phyloP scores from a whole-genome alignment of 2,797 vertebrate genomes.

The Anniella stebbinsi region DNA sequence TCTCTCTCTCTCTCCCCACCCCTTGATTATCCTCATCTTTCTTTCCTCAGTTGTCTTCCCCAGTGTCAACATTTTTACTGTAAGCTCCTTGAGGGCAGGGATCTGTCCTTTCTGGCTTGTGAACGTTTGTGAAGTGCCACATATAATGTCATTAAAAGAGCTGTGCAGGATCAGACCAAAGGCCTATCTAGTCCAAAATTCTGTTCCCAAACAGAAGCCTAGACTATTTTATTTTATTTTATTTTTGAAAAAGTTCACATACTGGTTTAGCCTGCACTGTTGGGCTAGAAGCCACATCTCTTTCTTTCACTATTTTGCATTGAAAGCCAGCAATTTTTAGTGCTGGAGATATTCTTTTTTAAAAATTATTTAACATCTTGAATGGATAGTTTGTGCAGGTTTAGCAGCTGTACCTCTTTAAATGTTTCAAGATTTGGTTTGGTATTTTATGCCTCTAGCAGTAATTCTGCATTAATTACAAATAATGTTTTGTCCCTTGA shows the following conservation, averaged over 20 bases:
- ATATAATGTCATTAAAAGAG: too few species aligned
- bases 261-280: not conserved
- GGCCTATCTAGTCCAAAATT: too few species aligned
- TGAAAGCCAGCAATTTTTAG: slow-evolving; percentile 45
- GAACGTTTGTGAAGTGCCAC: not conserved
- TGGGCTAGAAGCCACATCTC: not conserved
- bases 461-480: slow-evolving; percentile 67
- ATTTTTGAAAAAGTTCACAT: too few species aligned
- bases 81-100: not conserved
- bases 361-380: slow-evolving; percentile 56
- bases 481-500: slow-evolving; percentile 56
- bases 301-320: slow-evolving; percentile 9
- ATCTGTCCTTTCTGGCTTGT: not conserved
- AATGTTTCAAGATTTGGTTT: slow-evolving; percentile 59
- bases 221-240: too few species aligned
- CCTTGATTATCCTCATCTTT: not conserved
- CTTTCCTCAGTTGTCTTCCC: slow-evolving; percentile 7
- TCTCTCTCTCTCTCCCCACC: too few species aligned
- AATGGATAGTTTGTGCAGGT: slow-evolving; percentile 32
- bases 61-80: not conserved
- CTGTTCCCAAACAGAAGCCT: too few species aligned
- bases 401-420: slow-evolving; percentile 69
- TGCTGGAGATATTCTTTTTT: slow-evolving; percentile 47
- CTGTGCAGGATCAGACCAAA: too few species aligned
- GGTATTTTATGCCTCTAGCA: slow-evolving; percentile 56